These are phyloP conservation scores for Oxyura jamaicensis DNA, from an alignment of 2,113 vertebrate species.

Conservation along the genomic window DNA sequence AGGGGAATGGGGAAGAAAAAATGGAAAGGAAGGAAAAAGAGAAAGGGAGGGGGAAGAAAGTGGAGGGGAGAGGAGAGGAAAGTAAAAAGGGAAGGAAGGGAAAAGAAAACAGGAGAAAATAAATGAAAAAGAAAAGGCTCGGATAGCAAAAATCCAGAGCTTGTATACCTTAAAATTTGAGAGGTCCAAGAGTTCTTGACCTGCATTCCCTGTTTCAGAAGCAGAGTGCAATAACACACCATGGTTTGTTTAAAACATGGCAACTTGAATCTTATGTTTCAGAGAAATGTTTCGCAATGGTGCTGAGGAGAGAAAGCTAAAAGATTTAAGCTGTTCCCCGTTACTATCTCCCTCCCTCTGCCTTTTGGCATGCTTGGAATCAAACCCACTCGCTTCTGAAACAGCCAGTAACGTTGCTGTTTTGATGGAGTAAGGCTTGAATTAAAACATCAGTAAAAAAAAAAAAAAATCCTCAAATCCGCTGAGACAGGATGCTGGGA, in stretches of 20 bases:
- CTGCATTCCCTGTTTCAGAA: conserved; percentile 27
- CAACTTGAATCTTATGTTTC: conserved; percentile 44
- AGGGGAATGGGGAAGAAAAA: background rate
- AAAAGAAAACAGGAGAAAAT: background rate
- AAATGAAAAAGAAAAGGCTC: background rate
- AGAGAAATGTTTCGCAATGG: conserved; percentile 50
- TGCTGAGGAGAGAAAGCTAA: conserved; percentile 13
- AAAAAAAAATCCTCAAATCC: background rate
- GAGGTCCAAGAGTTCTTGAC: conserved; percentile 33
- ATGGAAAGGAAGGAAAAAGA: background rate
- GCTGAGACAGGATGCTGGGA: conserved; percentile 8
- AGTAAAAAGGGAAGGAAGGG: background rate
- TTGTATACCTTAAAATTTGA: conserved; percentile 47
- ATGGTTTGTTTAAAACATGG: conserved; percentile 53
- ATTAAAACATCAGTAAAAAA: background rate
- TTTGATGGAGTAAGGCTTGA: conserved; percentile 36
- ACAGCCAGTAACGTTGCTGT: background rate
- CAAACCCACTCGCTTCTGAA: conserved; percentile 22
- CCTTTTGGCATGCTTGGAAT: conserved; percentile 15
- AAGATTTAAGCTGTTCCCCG: conserved; percentile 36
- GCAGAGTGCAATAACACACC: conserved; percentile 12
- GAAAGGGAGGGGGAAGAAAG: background rate
- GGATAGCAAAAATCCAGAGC: background rate
- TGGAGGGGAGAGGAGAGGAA: background rate
- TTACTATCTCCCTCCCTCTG: conserved; percentile 13